Evolutionary conservation across 2,888 invertebrate genomes (phyloP).

Genomic region (Tigriopus californicus): DNA sequence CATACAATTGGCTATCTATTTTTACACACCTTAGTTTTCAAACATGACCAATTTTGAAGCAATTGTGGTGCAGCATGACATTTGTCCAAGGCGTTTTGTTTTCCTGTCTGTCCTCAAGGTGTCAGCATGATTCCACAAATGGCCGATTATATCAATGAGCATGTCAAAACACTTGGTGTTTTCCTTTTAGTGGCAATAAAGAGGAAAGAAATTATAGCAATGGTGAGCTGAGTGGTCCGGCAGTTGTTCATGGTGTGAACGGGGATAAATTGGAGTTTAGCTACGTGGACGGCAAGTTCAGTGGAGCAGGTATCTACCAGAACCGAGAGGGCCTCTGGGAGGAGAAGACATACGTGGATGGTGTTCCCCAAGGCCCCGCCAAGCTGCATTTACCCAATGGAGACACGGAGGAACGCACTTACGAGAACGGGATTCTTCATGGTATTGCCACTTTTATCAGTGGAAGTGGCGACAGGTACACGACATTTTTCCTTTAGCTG

Average conservation of each 20-base stretch:
- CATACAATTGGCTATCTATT: too few relatives aligned
- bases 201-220: slow-evolving; percentile 5
- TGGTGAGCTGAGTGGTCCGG: background rate
- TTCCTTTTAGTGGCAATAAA: background rate
- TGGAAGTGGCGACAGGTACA: background rate
- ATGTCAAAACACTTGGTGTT: too few relatives aligned
- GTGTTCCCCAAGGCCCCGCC: background rate
- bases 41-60: too few relatives aligned
- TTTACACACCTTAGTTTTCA: too few relatives aligned
- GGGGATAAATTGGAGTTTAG: background rate
- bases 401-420: background rate
- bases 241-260: background rate
- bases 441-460: background rate
- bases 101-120: too few relatives aligned
- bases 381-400: background rate
- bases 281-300: background rate
- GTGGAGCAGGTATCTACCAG: background rate
- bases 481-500: too few relatives aligned
- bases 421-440: slow-evolving; percentile 3
- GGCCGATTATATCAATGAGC: too few relatives aligned
- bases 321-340: background rate
- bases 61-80: too few relatives aligned
- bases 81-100: too few relatives aligned
- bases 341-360: background rate
- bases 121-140: too few relatives aligned